These are phyloP conservation scores for Cynodonichthys magdalenae DNA, from an alignment of 2,797 vertebrate genomes.

Conservation along the genomic window DNA sequence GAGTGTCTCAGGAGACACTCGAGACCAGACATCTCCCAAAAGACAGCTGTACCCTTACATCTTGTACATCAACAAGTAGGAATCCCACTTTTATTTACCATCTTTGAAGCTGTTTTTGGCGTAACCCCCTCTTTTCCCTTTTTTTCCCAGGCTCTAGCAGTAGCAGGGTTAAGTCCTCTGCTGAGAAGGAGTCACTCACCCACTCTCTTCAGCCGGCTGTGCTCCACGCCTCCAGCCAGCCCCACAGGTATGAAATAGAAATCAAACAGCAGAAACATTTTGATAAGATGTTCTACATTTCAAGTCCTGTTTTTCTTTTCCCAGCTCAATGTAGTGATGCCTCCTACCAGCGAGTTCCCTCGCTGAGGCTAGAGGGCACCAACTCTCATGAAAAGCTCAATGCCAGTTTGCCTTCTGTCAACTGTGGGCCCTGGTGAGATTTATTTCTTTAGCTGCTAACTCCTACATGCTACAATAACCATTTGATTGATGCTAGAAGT, in stretches of 20 bases:
- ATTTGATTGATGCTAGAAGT: background rate
- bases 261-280: background rate
- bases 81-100: background rate
- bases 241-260: constrained; percentile 72
- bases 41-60: constrained; percentile 91
- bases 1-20: constrained; percentile 95
- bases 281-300: background rate
- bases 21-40: constrained; percentile 89
- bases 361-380: constrained; percentile 85
- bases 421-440: constrained; percentile 86
- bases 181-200: constrained; percentile 95
- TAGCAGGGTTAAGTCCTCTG: constrained; percentile 93
- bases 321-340: constrained; percentile 72
- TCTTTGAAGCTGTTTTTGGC: background rate
- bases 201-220: constrained; percentile 86
- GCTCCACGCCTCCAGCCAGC: constrained; percentile 88
- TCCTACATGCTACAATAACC: background rate
- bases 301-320: constrained; percentile 2
- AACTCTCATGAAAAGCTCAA: constrained; percentile 94
- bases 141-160: constrained; percentile 88
- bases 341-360: constrained; percentile 84
- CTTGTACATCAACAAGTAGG: constrained; percentile 95
- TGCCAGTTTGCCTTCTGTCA: constrained; percentile 94
- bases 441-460: background rate
- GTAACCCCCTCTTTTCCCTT: constrained; percentile 4